Evolutionary conservation across 1,140 invertebrate species (phyloP).

Genomic region (Schlechtendalia chinensis): DNA sequence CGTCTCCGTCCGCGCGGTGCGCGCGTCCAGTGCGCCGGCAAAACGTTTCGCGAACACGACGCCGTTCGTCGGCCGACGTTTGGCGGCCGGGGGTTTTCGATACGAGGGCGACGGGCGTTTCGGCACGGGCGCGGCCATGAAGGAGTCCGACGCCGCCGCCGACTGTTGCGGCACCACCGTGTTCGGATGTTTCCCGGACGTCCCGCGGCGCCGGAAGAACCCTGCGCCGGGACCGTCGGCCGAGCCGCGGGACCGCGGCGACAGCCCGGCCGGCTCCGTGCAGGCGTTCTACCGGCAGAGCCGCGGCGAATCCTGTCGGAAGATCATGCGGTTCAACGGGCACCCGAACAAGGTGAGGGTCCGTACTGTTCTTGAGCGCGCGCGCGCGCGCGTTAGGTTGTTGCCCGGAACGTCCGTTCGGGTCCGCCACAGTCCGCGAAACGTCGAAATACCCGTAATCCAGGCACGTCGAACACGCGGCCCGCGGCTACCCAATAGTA

Average conservation of each 20-base stretch:
- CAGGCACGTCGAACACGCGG: no score
- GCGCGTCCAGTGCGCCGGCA: background rate
- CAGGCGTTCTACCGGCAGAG: conserved; percentile 74
- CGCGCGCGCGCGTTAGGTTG: background rate
- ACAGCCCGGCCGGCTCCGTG: conserved; percentile 60
- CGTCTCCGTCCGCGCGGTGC: no score
- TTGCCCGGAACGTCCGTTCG: no score
- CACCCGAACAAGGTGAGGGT: conserved; percentile 67
- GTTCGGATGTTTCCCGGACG: conserved; percentile 38
- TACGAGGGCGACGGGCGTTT: no score
- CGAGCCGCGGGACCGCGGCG: no score
- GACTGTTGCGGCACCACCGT: conserved; percentile 33
- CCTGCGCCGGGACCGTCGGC: no score
- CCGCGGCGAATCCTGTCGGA: conserved; percentile 69
- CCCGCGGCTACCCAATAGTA: no score
- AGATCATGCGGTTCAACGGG: conserved; percentile 69
- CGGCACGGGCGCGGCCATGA: conserved; percentile 14
- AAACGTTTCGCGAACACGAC: conserved; percentile 1
- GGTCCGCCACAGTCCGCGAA: no score
- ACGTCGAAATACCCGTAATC: background rate
- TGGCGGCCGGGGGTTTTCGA: background rate
- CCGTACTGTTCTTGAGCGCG: no score
- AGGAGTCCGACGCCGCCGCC: background rate
- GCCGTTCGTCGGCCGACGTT: background rate
- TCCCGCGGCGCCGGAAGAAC: no score